Evolutionary conservation across 2,888 invertebrate species (phyloP).

Genomic region (Frankliniella fusca): DNA sequence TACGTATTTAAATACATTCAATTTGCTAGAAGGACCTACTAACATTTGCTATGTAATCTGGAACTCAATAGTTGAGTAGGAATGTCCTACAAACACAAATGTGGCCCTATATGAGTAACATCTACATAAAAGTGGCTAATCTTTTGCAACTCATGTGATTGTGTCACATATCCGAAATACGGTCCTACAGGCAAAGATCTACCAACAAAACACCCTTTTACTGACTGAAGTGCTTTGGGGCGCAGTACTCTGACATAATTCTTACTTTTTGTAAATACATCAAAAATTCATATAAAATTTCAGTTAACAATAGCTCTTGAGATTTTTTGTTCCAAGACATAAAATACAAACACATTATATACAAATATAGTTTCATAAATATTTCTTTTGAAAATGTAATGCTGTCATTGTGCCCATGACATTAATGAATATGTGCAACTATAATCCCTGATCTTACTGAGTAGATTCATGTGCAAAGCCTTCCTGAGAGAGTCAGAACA

Average conservation of each 20-base stretch:
- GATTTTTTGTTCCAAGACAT: not conserved
- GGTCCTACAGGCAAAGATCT: not conserved
- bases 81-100: conserved; percentile 23
- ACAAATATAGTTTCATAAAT: conserved; percentile 19
- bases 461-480: not conserved
- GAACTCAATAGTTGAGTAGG: conserved; percentile 3
- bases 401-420: not conserved
- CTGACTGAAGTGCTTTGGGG: conserved; percentile 10
- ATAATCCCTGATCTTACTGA: not conserved
- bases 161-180: not conserved
- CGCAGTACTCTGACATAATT: not conserved
- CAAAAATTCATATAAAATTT: not conserved
- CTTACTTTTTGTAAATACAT: not conserved
- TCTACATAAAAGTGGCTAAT: conserved; percentile 12
- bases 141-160: not conserved
- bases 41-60: not conserved
- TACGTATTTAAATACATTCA: not conserved
- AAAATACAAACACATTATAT: conserved; percentile 9
- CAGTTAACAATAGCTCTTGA: not conserved
- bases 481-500: not conserved
- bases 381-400: not conserved
- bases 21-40: not conserved
- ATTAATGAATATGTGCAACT: not conserved
- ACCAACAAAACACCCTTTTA: not conserved
- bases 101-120: conserved; percentile 19